Conservation (phyloP, 2,797 vertebrate genomes). For the Chelon labrosus region DNA sequence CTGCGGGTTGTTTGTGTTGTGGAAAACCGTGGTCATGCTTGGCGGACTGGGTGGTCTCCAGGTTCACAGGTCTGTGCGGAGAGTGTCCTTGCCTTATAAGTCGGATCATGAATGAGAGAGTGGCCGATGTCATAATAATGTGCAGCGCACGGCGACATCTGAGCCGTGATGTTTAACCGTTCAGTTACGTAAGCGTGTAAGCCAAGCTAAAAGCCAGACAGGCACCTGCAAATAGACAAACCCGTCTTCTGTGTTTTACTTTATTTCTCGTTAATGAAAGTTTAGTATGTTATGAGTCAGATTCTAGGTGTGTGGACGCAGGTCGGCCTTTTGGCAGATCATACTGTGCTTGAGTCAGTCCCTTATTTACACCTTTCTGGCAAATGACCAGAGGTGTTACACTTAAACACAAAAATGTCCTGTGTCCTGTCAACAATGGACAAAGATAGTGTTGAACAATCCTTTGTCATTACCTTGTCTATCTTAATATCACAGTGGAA, state of each 20-base stretch:
- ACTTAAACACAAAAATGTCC: not conserved
- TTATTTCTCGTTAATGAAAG: slow-evolving; percentile 15
- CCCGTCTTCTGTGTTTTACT: slow-evolving; percentile 17
- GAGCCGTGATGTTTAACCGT: slow-evolving; percentile 46
- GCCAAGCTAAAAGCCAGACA: slow-evolving; percentile 28
- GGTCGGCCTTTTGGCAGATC: slow-evolving; percentile 16
- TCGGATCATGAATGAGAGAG: slow-evolving; percentile 78
- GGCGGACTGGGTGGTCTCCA: slow-evolving; percentile 55
- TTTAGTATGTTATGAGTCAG: not conserved
- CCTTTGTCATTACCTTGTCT: not conserved
- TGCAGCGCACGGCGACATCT: slow-evolving; percentile 51
- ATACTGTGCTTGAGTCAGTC: slow-evolving; percentile 48
- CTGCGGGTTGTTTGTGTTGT: slow-evolving; percentile 80
- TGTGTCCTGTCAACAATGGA: not conserved
- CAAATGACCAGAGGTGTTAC: not conserved
- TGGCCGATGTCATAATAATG: slow-evolving; percentile 68
- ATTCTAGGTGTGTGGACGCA: slow-evolving; percentile 31
- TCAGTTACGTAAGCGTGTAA: slow-evolving; percentile 47
- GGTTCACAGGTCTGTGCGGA: slow-evolving; percentile 57
- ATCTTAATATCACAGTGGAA: not conserved
- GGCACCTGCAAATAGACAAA: slow-evolving; percentile 49
- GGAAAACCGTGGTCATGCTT: slow-evolving; percentile 81
- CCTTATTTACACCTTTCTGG: slow-evolving; percentile 47
- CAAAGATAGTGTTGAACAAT: not conserved
- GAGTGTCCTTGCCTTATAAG: slow-evolving; percentile 80